A percentile compares a stretch with the other conserved stretches of the same genome.
Evolutionary conservation across 2,888 invertebrate species (phyloP).

Genomic region (Myopa tessellatipennis): DNA sequence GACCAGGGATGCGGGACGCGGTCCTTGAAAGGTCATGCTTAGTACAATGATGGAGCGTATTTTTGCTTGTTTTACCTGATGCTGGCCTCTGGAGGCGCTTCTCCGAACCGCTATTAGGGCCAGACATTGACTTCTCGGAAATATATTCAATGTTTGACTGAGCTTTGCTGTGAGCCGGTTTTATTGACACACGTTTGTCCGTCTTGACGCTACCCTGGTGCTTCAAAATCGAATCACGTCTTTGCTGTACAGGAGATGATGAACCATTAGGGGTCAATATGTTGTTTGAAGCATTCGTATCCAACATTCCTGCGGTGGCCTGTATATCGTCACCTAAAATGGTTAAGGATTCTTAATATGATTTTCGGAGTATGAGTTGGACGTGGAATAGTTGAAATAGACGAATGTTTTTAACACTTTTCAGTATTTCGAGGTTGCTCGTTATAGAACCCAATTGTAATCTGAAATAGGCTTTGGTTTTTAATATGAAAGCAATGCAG

Average conservation of each 20-base stretch:
- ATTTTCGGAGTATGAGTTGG: neutral
- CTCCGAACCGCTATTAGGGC: constrained; percentile 41
- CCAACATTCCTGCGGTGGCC: constrained; percentile 48
- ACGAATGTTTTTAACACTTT: too few species aligned
- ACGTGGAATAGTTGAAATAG: too few species aligned
- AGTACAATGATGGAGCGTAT: neutral
- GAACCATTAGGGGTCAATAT: constrained; percentile 48
- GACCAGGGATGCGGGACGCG: constrained; percentile 66
- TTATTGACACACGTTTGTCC: constrained; percentile 67
- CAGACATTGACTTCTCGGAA: constrained; percentile 56
- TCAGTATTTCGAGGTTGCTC: too few species aligned
- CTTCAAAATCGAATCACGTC: constrained; percentile 67
- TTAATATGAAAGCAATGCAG: too few species aligned
- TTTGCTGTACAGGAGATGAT: constrained; percentile 58
- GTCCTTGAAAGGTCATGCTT: constrained; percentile 53
- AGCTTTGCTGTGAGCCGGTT: constrained; percentile 54
- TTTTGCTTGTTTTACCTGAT: constrained; percentile 53
- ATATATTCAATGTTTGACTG: constrained; percentile 63
- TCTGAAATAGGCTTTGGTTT: too few species aligned
- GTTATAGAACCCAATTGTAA: too few species aligned
- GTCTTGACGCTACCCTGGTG: constrained; percentile 63
- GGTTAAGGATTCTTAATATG: neutral
- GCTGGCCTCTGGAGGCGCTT: constrained; percentile 57
- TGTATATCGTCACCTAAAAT: constrained; percentile 52
- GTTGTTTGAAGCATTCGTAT: constrained; percentile 47